These are phyloP conservation scores for Chaetops frenatus DNA, from an alignment of 2,113 vertebrate species.

Conservation along the genomic window DNA sequence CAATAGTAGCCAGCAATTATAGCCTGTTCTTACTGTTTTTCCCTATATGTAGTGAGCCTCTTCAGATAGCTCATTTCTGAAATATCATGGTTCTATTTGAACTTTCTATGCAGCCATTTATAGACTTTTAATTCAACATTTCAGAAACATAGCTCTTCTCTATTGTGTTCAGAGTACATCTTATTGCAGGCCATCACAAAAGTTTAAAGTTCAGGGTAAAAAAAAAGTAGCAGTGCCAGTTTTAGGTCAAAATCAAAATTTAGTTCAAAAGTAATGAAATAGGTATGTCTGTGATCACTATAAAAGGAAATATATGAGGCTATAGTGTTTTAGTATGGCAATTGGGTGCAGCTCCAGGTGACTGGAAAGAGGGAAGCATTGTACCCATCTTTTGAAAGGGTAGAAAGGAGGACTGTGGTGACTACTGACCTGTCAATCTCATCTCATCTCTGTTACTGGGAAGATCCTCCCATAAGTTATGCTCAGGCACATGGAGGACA, in stretches of 20 bases:
- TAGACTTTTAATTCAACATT: not conserved
- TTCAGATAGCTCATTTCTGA: not conserved
- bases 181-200: not conserved
- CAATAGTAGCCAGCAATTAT: not conserved
- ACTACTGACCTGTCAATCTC: not conserved
- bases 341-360: fast-evolving
- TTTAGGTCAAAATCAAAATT: not conserved
- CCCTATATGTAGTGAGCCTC: not conserved
- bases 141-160: not conserved
- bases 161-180: not conserved
- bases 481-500: not conserved
- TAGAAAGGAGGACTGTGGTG: not conserved
- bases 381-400: not conserved
- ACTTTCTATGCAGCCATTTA: not conserved
- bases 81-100: not conserved
- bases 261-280: not conserved
- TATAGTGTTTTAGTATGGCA: not conserved
- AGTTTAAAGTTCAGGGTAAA: not conserved
- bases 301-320: not conserved
- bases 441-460: not conserved
- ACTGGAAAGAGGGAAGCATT: not conserved
- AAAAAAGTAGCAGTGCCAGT: not conserved
- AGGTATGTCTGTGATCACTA: not conserved
- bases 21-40: not conserved
- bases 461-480: not conserved